Conservation (phyloP, 2,888 invertebrate species). For the Epiblema foenella region DNA sequence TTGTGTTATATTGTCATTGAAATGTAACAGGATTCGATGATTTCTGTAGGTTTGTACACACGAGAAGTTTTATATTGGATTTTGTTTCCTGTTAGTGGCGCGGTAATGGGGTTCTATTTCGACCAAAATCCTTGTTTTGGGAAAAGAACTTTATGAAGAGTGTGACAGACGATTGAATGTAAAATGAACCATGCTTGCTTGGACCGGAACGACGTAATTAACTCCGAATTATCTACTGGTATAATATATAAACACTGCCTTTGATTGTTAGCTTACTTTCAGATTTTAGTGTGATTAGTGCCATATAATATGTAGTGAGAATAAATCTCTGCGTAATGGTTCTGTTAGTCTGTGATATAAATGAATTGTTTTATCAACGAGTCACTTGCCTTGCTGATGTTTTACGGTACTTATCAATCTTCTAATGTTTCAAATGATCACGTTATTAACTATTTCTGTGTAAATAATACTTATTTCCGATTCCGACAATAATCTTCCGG, state of each 20-base stretch:
- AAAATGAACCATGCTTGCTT: neutral
- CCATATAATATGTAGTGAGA: conserved; percentile 76
- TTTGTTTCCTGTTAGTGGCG: conserved; percentile 4
- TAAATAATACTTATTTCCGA: conserved; percentile 22
- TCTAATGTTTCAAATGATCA: conserved; percentile 8
- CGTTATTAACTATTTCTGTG: conserved; percentile 8
- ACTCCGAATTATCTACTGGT: conserved; percentile 40
- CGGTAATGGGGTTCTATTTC: neutral
- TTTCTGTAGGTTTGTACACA: conserved; percentile 45
- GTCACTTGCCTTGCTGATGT: conserved; percentile 67
- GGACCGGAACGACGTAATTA: conserved; percentile 14
- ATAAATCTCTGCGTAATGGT: conserved; percentile 68
- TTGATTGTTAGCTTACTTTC: conserved; percentile 62
- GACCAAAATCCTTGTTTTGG: conserved; percentile 1
- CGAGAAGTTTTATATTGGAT: neutral
- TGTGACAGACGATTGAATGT: neutral
- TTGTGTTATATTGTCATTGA: conserved; percentile 81
- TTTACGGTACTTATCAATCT: conserved; percentile 14
- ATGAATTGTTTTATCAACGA: conserved; percentile 69
- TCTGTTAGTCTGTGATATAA: conserved; percentile 83
- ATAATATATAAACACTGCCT: conserved; percentile 65
- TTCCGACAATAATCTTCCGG: conserved; percentile 25
- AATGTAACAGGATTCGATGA: conserved; percentile 74
- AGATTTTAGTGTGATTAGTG: conserved; percentile 74
- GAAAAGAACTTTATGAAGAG: neutral